Evolutionary conservation across 2,888 invertebrate species (phyloP).

Genomic region (Trachelus iudaicus): DNA sequence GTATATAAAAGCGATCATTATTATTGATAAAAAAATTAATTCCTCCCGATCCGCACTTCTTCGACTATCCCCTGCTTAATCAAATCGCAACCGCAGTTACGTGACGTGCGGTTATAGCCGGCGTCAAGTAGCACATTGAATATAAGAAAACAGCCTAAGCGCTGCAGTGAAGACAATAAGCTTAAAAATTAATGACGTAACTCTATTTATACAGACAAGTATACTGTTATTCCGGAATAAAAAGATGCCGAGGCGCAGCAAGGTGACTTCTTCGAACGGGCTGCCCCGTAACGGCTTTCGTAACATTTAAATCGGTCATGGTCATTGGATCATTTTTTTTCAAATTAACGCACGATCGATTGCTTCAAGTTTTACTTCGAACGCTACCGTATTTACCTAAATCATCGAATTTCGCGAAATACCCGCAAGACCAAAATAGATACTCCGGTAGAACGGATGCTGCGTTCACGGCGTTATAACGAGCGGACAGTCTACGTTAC

Average conservation of each 20-base stretch:
- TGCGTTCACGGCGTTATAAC: not conserved
- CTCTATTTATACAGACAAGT: not conserved
- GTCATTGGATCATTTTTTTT: conserved; percentile 8
- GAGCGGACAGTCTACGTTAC: not conserved
- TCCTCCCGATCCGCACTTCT: not conserved
- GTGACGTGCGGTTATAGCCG: not conserved
- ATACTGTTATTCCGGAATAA: not conserved
- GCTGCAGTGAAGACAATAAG: not conserved
- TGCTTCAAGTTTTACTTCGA: not conserved
- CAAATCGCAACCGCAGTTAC: not conserved
- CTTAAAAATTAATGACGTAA: not conserved
- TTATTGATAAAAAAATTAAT: no score
- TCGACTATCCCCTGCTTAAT: not conserved
- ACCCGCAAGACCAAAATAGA: not conserved
- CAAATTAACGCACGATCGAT: not conserved
- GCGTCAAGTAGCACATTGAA: not conserved
- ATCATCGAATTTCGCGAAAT: not conserved
- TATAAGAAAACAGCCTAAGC: not conserved
- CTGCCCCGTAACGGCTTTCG: conserved; percentile 11
- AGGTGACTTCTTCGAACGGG: not conserved
- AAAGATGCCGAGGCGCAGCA: not conserved
- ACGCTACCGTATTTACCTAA: not conserved
- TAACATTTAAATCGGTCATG: conserved; percentile 28
- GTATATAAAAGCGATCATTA: no score
- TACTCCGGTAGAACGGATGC: not conserved